phyloP scores from a whole-genome alignment of 2,888 invertebrate genomes.

The Dione juno region DNA sequence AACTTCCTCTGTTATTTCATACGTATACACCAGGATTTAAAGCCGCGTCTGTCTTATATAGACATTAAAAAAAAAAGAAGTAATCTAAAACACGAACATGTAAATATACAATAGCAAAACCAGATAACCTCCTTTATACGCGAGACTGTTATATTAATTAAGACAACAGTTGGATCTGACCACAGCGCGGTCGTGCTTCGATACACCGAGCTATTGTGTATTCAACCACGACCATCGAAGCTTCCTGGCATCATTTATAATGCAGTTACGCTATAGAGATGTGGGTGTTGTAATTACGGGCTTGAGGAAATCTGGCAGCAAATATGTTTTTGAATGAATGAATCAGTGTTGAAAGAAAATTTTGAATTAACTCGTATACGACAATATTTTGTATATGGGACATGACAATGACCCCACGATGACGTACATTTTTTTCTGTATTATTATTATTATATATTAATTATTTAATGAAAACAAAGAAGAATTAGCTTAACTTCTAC shows the following conservation, averaged over 20 bases:
- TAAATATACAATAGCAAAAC: not conserved
- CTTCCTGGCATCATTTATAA: constrained; percentile 6
- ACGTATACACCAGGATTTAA: too few relatives aligned
- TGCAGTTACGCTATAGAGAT: not conserved
- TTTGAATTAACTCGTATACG: too few relatives aligned
- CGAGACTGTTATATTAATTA: constrained; percentile 31
- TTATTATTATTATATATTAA: too few relatives aligned
- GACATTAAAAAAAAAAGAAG: not conserved
- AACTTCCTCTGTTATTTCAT: too few relatives aligned
- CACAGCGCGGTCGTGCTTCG: constrained; percentile 30
- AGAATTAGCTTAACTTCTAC: too few relatives aligned
- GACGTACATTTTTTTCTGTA: too few relatives aligned
- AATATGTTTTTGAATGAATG: not conserved
- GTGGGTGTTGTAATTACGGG: not conserved
- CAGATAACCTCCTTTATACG: not conserved
- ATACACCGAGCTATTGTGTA: constrained; percentile 17
- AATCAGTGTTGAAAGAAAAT: too few relatives aligned
- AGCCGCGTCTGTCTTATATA: not conserved
- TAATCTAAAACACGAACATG: not conserved
- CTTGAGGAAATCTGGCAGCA: not conserved
- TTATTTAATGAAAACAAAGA: too few relatives aligned
- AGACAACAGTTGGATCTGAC: constrained; percentile 26
- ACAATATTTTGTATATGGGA: too few relatives aligned
- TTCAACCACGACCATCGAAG: constrained; percentile 10
- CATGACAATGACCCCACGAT: too few relatives aligned